These are phyloP conservation scores for Leptinotarsa tumamoca DNA, from an alignment of 2,888 invertebrate species.

Conservation along the genomic window DNA sequence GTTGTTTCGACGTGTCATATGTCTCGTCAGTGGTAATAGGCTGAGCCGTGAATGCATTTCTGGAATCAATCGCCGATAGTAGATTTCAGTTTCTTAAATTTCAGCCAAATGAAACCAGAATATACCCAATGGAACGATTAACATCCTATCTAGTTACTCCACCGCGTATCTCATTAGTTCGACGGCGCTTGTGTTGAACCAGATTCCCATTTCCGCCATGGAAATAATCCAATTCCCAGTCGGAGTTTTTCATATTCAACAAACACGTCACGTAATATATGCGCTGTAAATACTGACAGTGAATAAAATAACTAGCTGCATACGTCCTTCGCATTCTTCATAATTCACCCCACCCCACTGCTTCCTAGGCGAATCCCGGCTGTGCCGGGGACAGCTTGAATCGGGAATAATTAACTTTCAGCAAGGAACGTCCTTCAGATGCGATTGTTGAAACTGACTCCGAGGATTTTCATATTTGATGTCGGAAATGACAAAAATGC, in stretches of 20 bases:
- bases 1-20: no score
- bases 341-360: neutral
- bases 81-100: no score
- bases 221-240: constrained; percentile 10
- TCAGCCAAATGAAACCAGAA: neutral
- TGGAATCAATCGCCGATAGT: no score
- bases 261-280: constrained; percentile 19
- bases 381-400: neutral
- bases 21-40: no score
- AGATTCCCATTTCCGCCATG: neutral
- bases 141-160: neutral
- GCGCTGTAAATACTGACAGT: constrained; percentile 8
- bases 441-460: neutral
- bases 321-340: constrained; percentile 14
- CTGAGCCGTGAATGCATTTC: no score
- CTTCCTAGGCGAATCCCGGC: neutral
- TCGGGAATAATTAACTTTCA: neutral
- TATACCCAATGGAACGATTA: neutral
- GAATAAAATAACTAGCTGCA: constrained; percentile 16
- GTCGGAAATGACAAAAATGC: neutral
- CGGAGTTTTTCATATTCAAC: constrained; percentile 13
- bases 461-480: neutral
- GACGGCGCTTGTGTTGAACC: neutral
- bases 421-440: neutral
- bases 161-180: neutral